Conservation (phyloP, 2,797 vertebrate species). For the Rhinichthys osculus region DNA sequence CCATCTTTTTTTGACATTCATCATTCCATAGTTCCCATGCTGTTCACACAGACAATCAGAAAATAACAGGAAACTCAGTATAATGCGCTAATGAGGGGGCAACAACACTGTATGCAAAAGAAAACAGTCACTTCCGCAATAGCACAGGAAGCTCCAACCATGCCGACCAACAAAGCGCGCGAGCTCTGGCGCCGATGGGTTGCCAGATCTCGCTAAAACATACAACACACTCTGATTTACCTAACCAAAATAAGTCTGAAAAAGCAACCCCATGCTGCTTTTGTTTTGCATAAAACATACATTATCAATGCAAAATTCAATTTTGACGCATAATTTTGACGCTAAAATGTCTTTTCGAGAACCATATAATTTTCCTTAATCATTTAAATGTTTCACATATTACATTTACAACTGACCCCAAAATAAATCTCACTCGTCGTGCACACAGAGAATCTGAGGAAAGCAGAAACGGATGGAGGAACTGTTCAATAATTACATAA, state of each 20-base stretch:
- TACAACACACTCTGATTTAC: background rate
- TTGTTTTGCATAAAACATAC: background rate
- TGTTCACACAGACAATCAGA: conserved; percentile 26
- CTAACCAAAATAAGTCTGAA: background rate
- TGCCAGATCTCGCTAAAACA: conserved; percentile 15
- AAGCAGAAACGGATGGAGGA: background rate
- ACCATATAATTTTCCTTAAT: no score
- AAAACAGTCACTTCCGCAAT: conserved; percentile 74
- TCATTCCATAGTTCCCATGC: conserved; percentile 5
- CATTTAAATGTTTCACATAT: background rate
- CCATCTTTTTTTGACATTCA: background rate
- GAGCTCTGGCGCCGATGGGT: conserved; percentile 9
- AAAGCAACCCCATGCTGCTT: background rate
- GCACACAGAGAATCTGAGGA: background rate
- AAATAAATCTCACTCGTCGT: background rate
- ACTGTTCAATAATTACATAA: conserved; percentile 3
- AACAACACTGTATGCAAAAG: conserved; percentile 52
- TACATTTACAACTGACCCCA: background rate
- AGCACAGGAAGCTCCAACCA: conserved; percentile 72
- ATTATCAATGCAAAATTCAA: background rate
- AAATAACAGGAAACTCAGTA: conserved; percentile 57
- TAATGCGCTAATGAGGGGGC: conserved; percentile 43
- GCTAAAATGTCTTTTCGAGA: background rate
- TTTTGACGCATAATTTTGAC: background rate
- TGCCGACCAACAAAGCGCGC: conserved; percentile 42